These are phyloP conservation scores for Xanthorhoe designata DNA, from an alignment of 2,888 invertebrate species.

Conservation along the genomic window DNA sequence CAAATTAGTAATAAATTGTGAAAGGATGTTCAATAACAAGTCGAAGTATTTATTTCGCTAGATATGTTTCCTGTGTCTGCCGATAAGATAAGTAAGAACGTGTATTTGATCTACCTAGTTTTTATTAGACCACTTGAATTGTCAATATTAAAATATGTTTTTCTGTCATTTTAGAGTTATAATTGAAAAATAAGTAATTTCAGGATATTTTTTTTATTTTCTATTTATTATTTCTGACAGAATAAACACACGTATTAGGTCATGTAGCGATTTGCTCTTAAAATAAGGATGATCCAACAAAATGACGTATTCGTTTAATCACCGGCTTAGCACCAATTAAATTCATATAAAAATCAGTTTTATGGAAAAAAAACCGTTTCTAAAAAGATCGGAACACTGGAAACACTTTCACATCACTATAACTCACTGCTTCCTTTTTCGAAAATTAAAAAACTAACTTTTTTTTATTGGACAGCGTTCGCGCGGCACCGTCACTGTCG, in stretches of 20 bases:
- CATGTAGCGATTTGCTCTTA: slow-evolving; percentile 24
- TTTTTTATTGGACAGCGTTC: slow-evolving; percentile 39
- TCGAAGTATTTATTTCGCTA: slow-evolving; percentile 4
- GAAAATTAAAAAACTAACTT: slow-evolving; percentile 29
- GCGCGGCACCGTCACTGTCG: slow-evolving; percentile 36
- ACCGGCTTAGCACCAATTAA: slow-evolving; percentile 14
- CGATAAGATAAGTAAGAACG: slow-evolving; percentile 15
- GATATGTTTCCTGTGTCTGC: slow-evolving; percentile 22
- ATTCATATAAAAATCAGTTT: not conserved
- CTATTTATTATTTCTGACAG: too few species aligned
- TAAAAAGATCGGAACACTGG: slow-evolving; percentile 29
- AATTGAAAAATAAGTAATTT: too few species aligned
- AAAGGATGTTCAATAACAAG: not conserved
- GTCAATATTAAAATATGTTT: not conserved
- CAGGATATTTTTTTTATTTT: too few species aligned
- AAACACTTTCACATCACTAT: slow-evolving; percentile 31
- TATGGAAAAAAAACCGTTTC: too few species aligned
- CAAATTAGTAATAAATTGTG: too few species aligned
- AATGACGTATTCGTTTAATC: slow-evolving; percentile 32
- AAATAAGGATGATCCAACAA: slow-evolving; percentile 37
- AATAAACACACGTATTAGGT: not conserved
- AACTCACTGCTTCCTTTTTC: slow-evolving; percentile 41
- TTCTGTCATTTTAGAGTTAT: too few species aligned
- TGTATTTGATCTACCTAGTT: slow-evolving; percentile 30
- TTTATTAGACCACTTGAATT: slow-evolving; percentile 13